Evolutionary conservation across 2,113 vertebrate genomes (phyloP).

Genomic region (Synodontis membranacea): DNA sequence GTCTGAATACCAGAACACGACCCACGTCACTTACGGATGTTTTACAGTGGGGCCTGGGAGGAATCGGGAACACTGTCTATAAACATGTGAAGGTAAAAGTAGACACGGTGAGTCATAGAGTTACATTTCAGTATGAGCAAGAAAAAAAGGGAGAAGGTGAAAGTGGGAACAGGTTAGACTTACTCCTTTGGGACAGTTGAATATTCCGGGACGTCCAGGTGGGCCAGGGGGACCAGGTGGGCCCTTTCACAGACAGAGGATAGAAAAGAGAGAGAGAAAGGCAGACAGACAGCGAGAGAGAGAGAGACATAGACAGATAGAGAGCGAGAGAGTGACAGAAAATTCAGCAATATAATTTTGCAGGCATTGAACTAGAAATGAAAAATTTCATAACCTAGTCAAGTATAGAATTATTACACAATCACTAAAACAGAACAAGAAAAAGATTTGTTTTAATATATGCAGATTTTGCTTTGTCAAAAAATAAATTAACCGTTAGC

Average conservation of each 20-base stretch:
- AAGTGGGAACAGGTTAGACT: conserved; percentile 60
- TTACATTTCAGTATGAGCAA: conserved; percentile 2
- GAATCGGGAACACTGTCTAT: conserved; percentile 87
- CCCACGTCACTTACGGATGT: conserved; percentile 79
- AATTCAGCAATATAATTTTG: background rate
- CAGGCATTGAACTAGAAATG: background rate
- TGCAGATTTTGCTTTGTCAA: background rate
- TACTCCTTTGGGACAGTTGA: conserved; percentile 89
- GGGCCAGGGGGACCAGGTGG: conserved; percentile 83
- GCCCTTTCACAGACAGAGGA: conserved; percentile 69
- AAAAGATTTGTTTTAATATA: background rate
- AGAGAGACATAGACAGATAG: background rate
- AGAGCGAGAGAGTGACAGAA: background rate
- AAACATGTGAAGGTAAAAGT: conserved; percentile 52
- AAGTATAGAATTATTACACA: background rate
- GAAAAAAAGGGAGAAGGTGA: background rate
- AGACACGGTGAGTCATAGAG: conserved; percentile 17
- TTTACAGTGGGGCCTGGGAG: conserved; percentile 91
- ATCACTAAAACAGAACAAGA: background rate
- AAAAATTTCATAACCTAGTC: background rate
- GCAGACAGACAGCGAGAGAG: background rate
- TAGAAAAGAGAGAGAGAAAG: background rate
- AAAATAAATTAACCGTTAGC: background rate
- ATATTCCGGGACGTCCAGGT: conserved; percentile 82
- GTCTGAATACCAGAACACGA: background rate